Evolutionary conservation across 2,888 invertebrate species (phyloP).

Genomic region (Neoaliturus tenellus): DNA sequence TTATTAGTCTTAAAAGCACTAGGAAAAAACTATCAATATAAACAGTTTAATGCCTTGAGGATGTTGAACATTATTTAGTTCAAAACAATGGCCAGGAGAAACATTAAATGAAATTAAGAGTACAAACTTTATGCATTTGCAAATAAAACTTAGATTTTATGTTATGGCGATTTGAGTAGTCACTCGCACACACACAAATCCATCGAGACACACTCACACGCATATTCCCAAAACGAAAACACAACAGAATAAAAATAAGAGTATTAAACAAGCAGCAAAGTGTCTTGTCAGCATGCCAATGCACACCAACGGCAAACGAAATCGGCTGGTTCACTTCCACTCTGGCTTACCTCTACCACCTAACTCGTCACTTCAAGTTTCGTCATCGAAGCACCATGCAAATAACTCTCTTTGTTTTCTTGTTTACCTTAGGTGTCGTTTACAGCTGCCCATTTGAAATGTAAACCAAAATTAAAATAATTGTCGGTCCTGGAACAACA

Average conservation of each 20-base stretch:
- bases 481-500: conserved; percentile 53
- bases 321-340: conserved; percentile 10
- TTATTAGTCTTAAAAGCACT: neutral
- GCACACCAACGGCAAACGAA: conserved; percentile 35
- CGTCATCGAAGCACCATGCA: conserved; percentile 34
- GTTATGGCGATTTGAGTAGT: neutral
- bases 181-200: neutral
- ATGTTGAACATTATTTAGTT: neutral
- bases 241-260: neutral
- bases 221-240: neutral
- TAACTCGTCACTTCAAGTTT: neutral
- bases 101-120: conserved; percentile 6
- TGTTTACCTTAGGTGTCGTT: conserved; percentile 30
- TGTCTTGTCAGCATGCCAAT: neutral
- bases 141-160: conserved; percentile 4
- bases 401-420: conserved; percentile 8
- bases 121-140: neutral
- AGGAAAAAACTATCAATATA: neutral
- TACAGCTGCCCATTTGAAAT: conserved; percentile 41
- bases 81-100: neutral
- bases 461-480: conserved; percentile 33
- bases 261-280: neutral
- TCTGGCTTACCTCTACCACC: conserved; percentile 19
- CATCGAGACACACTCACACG: neutral
- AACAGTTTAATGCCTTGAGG: neutral